phyloP scores from a whole-genome alignment of 1,140 invertebrate species.

The Rhyacophila brunnea region DNA sequence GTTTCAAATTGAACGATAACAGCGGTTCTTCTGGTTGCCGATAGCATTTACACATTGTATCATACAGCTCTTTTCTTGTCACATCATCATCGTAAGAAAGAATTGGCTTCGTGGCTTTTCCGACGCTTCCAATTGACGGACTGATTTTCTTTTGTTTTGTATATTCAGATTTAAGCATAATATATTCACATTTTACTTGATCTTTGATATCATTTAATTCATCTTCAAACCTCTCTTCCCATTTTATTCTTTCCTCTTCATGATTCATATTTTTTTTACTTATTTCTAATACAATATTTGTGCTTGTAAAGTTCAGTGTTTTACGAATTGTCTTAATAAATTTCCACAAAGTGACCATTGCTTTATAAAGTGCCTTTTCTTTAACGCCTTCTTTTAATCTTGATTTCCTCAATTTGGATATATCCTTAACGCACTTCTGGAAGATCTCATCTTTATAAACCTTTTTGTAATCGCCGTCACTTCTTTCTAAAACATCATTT shows the following conservation, averaged over 20 bases:
- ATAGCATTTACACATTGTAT: conserved; percentile 19
- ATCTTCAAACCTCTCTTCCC: conserved; percentile 25
- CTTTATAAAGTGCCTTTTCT: conserved; percentile 19
- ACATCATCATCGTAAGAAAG: conserved; percentile 26
- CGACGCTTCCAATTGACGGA: neutral
- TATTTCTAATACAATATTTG: conserved; percentile 21
- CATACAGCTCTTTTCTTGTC: conserved; percentile 20
- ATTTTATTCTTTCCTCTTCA: conserved; percentile 19
- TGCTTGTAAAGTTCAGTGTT: conserved; percentile 15
- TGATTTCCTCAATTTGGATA: conserved; percentile 25
- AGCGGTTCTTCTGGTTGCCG: conserved; percentile 26
- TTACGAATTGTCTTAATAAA: conserved; percentile 28
- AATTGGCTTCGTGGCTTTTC: conserved; percentile 20
- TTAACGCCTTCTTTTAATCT: conserved; percentile 12
- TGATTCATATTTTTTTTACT: conserved; percentile 20
- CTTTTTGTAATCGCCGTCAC: conserved; percentile 23
- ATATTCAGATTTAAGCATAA: conserved; percentile 22
- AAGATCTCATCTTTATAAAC: conserved; percentile 17
- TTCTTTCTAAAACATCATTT: conserved; percentile 4
- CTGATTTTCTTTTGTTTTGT: conserved; percentile 17
- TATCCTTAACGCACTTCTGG: conserved; percentile 21
- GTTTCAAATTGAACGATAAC: conserved; percentile 19
- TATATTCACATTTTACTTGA: conserved; percentile 30
- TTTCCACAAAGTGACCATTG: conserved; percentile 26
- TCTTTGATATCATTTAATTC: conserved; percentile 25